Conservation (phyloP, 2,888 invertebrate genomes). For the Cheilosia grossa region DNA sequence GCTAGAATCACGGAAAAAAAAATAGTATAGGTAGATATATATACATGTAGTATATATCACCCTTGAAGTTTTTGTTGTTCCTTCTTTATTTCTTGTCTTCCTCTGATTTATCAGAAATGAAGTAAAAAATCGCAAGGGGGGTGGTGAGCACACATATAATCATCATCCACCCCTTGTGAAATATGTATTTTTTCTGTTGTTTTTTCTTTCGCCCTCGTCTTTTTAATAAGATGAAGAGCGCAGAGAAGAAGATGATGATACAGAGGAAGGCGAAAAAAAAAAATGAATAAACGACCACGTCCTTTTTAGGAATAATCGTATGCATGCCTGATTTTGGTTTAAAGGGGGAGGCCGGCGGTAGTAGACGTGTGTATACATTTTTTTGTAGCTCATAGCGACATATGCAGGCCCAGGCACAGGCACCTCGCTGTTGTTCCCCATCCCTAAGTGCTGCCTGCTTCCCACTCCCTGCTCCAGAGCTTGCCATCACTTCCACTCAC, state of each 20-base stretch:
- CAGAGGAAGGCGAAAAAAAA: constrained; percentile 53
- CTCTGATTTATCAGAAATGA: constrained; percentile 70
- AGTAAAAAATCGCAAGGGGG: constrained; percentile 56
- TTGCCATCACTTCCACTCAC: background rate
- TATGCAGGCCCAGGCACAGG: constrained; percentile 27
- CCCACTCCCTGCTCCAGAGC: background rate
- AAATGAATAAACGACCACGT: constrained; percentile 42
- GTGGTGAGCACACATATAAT: constrained; percentile 63
- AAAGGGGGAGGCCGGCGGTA: constrained; percentile 13
- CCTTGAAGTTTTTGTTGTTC: constrained; percentile 65
- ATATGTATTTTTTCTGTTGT: constrained; percentile 61
- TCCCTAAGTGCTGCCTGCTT: background rate
- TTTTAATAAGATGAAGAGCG: constrained; percentile 74
- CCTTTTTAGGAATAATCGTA: constrained; percentile 72
- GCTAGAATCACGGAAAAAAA: constrained; percentile 29
- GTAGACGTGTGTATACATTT: constrained; percentile 45
- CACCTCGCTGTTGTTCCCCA: constrained; percentile 41
- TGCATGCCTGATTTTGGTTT: constrained; percentile 67
- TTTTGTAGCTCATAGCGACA: constrained; percentile 44
- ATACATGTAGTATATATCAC: constrained; percentile 46
- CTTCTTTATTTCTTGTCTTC: constrained; percentile 70
- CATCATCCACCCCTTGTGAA: constrained; percentile 67
- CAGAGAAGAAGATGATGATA: constrained; percentile 61
- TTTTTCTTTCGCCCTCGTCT: constrained; percentile 68
- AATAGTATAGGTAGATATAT: background rate